These are phyloP conservation scores for Drosophila kurseongensis DNA, from an alignment of 1,140 invertebrate genomes.

Conservation along the genomic window DNA sequence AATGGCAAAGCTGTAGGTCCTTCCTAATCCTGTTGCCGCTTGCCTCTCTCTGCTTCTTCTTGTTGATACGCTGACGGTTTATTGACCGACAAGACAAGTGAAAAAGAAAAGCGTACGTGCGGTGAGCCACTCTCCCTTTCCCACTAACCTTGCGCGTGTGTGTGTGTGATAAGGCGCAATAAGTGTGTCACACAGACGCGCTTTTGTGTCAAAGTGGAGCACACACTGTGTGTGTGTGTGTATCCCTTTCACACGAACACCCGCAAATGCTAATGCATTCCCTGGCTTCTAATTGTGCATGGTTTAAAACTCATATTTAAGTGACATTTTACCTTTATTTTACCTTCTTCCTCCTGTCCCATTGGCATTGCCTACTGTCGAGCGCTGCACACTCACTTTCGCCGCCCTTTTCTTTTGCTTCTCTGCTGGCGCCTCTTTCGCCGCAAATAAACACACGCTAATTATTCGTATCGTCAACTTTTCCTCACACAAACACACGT, in stretches of 20 bases:
- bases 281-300: constrained; percentile 44
- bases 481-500: not conserved
- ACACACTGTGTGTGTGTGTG: constrained; percentile 31
- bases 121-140: constrained; percentile 14
- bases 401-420: not conserved
- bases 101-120: constrained; percentile 34
- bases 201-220: constrained; percentile 42
- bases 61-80: constrained; percentile 45
- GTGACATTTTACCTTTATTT: constrained; percentile 5
- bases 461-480: constrained; percentile 58
- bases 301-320: constrained; percentile 35
- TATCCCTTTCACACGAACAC: constrained; percentile 14
- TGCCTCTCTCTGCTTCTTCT: constrained; percentile 25
- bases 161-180: constrained; percentile 27
- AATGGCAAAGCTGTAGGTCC: constrained; percentile 14
- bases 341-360: not conserved
- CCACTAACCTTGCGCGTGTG: not conserved
- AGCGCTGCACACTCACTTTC: constrained; percentile 13
- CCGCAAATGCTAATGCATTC: constrained; percentile 14
- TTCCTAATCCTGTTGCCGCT: not conserved
- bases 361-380: constrained; percentile 40
- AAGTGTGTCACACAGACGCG: constrained; percentile 39
- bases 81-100: constrained; percentile 52
- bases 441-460: constrained; percentile 63
- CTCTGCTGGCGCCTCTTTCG: constrained; percentile 9